phyloP scores from a whole-genome alignment of 2,113 vertebrate species.

The Corythornis vintsioides region DNA sequence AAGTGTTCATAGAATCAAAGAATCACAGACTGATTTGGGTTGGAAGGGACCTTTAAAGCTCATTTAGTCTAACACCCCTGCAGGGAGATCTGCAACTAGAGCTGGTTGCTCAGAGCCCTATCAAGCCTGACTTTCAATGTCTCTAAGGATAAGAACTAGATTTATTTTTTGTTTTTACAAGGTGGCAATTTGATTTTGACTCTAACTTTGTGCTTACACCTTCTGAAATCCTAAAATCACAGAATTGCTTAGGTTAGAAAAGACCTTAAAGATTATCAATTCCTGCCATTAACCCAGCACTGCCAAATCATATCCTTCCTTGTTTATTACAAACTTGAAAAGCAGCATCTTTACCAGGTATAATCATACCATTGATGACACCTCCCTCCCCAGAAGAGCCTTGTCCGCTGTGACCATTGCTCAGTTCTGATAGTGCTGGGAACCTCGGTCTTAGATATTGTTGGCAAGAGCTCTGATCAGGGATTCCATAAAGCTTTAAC shows the following conservation, averaged over 20 bases:
- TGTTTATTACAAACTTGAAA: background rate
- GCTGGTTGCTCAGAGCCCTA: too few species aligned
- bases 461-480: background rate
- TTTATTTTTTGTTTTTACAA: background rate
- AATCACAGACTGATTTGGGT: too few species aligned
- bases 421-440: background rate
- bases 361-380: background rate
- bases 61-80: too few species aligned
- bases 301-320: background rate
- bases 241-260: background rate
- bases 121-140: too few species aligned
- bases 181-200: background rate
- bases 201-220: background rate
- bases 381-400: background rate
- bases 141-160: background rate
- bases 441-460: background rate
- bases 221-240: background rate
- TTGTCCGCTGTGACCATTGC: background rate
- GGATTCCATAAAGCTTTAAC: background rate
- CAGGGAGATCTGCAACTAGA: too few species aligned
- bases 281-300: background rate
- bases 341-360: background rate
- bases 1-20: background rate
- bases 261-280: background rate
- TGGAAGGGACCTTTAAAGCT: too few species aligned